These are phyloP conservation scores for Lithophane socia DNA, from an alignment of 2,888 invertebrate genomes.

Conservation along the genomic window DNA sequence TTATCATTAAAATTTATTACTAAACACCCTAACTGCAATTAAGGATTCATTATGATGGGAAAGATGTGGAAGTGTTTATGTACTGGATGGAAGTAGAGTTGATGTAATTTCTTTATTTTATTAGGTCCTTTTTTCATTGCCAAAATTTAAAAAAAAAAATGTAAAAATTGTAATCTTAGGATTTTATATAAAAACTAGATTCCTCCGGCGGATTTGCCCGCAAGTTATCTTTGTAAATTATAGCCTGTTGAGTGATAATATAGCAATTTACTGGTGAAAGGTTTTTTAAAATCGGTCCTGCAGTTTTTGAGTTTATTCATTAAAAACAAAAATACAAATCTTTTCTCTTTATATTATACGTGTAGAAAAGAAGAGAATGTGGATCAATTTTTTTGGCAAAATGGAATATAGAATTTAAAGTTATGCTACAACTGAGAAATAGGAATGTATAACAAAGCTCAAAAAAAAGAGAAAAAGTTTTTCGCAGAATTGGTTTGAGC, in stretches of 20 bases:
- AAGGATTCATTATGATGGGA: conserved; percentile 45
- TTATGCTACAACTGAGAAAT: not conserved
- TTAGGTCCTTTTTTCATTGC: too few relatives aligned
- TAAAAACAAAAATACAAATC: too few relatives aligned
- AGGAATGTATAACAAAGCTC: not conserved
- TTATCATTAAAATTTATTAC: conserved; percentile 70
- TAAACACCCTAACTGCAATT: conserved; percentile 55
- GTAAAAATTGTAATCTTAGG: too few relatives aligned
- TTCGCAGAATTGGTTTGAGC: not conserved
- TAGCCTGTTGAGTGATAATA: too few relatives aligned
- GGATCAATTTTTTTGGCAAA: not conserved
- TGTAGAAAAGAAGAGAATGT: not conserved
- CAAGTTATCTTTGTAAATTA: too few relatives aligned
- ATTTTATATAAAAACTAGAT: too few relatives aligned
- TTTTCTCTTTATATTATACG: too few relatives aligned
- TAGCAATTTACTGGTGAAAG: too few relatives aligned
- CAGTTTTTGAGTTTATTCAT: too few relatives aligned
- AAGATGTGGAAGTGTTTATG: conserved; percentile 19
- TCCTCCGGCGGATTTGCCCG: too few relatives aligned
- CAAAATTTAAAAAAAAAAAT: too few relatives aligned
- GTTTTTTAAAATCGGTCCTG: too few relatives aligned
- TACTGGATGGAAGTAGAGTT: not conserved
- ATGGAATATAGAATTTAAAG: not conserved
- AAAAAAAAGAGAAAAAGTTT: not conserved
- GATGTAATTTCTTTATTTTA: not conserved